Evolutionary conservation across 2,113 vertebrate genomes (phyloP), one percentile per base, ranked within the genome.

Genomic region (Scopus umbretta): DNA sequence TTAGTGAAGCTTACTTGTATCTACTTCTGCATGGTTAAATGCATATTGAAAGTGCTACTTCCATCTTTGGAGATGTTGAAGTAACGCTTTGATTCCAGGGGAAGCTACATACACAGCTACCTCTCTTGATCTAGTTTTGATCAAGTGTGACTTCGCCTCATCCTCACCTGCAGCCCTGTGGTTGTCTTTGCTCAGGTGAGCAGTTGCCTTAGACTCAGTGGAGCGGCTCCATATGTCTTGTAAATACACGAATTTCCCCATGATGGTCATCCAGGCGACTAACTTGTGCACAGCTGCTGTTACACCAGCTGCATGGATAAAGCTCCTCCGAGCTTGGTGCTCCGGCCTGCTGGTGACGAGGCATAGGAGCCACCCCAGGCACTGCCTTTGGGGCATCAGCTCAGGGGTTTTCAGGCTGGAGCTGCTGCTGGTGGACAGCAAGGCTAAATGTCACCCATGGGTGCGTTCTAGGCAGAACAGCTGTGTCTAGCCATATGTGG

Each of bases 31-130:
- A 1, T 11, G 36, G 5, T 26, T 52, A 62, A 92, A 79, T 21
- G 30, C 7, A 4, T 29, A 15, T 32, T 81, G 47, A 11, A 65
- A 72, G 34, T 18, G 30, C 9, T 43, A 6, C 45, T 79, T 80
- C 63, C 16, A 16, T 40, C 67, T 65, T 73, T 53, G 74, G 20
- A 58, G 30, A 4, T 13, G 29, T 6, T 61, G 30, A 13, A 52
- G 34, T 6, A 45, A 42, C 29, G 30, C 47, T 81, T 55, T 42
- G 38, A 23, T 66, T 61, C 34, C 43, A 65, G 38, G 4, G 26
- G 34, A 53, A 87, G 65, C 15, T 55, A 3, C 0, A 0, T 53
- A 10, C 9, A 3, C 13, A 22, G 7, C 70, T 49, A 8, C 25
- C 14, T 45, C 9, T 38, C 25, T 30, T 42, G 36, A 38, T 32